Evolutionary conservation across 1,140 invertebrate genomes (phyloP), one percentile per base, ranked within the genome.

Genomic region (Lepidostoma basale): DNA sequence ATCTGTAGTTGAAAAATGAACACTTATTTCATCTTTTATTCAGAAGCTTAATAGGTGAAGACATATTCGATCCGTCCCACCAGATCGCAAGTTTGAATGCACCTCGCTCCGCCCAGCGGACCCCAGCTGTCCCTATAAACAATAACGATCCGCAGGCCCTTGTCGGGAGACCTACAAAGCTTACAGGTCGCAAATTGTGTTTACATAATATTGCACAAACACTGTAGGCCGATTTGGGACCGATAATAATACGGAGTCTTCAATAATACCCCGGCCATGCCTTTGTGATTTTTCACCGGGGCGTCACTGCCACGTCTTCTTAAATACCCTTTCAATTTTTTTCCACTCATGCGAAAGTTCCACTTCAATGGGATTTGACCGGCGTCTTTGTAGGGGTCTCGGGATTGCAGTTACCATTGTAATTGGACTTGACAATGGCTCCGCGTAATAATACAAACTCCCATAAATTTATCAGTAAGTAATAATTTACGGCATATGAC

Each of bases 191-290:
- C 65, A 71, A 71, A 71, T 71, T 63, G 69, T 67, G 69, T 71
- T 71, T 71, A 67, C 69, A 71, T 30, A 71, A 64, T 65, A 71
- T 64, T 71, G 60, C 49, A 54, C 68, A 70, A 62, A 59, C 62
- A 65, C 54, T 62, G 62, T 59, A 33, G 67, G 39, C 60, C 33
- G 33, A 64, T 63, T 63, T 45, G 44, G 39, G 36, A 23, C 44
- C 40, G 54, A 65, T 62, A 70, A 70, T 68, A 68, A 62, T 26
- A 30, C 49, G 9, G 14, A 1, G 54, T 60, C 56, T 33, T 16
- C 23, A 54, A 54, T 54, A 54, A 54, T 54, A 54, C 49, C 10
- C 30, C 49, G 8, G 14, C 33, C 30, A 16, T 23, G 16, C 62
- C 25, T 62, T 71, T 70, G 63, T 67, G 45, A 62, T 44, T 44